Evolutionary conservation across 2,113 vertebrate genomes (phyloP).

Genomic region (Enhydra lutris): DNA sequence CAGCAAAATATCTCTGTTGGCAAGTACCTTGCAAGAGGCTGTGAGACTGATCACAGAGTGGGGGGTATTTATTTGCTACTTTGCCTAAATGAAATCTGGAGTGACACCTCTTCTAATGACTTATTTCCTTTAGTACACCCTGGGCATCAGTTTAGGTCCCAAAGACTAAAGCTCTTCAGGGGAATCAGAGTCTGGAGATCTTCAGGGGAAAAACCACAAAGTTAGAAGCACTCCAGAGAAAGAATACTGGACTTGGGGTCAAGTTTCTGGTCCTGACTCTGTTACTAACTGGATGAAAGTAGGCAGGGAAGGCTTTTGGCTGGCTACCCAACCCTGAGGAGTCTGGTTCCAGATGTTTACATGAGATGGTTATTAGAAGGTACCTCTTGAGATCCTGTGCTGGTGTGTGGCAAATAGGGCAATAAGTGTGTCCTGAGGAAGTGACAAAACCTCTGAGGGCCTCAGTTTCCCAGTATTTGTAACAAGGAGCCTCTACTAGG

Average conservation of each 20-base stretch:
- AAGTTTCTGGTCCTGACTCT: background rate
- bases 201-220: background rate
- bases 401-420: background rate
- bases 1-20: background rate
- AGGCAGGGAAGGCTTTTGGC: background rate
- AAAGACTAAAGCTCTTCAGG: background rate
- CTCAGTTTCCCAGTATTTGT: background rate
- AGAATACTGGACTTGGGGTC: background rate
- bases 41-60: background rate
- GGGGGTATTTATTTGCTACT: background rate
- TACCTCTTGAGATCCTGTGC: background rate
- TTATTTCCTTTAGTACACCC: background rate
- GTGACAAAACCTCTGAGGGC: background rate
- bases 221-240: background rate
- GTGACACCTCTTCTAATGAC: background rate
- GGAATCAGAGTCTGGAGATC: background rate
- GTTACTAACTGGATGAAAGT: background rate
- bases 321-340: background rate
- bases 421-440: background rate
- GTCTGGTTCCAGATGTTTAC: background rate
- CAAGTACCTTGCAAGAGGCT: background rate
- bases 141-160: background rate
- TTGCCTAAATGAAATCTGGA: constrained; percentile 33
- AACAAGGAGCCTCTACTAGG: background rate
- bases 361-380: background rate